Base-by-base conservation (phyloP, 2,113 vertebrate genomes). In the Pteronura brasiliensis region DNA sequence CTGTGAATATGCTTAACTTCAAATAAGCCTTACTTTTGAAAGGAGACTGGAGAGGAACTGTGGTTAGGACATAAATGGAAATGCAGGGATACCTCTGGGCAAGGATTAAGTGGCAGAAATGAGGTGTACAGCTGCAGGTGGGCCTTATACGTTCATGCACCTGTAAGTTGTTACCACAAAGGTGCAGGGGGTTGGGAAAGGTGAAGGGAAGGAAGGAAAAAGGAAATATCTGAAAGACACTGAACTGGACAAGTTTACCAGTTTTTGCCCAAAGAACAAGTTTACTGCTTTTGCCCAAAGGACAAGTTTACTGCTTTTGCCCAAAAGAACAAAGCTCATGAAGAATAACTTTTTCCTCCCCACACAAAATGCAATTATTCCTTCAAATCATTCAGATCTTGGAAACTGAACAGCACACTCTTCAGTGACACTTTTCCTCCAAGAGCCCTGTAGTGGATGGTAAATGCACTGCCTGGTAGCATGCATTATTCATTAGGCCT, bases 401-500 rank as follows among this genome's bases (percentile, higher is more conserved):
- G 57, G 93, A 97, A 95, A 90, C 39, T 81, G 88, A 79, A 95
- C 71, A 93, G 90, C 49, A 71, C 88, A 52, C 76, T 97, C 71
- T 74, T 7, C 4, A 80, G 15, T 59, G 94, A n/a, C 96, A 91
- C 80, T 84, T 49, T 83, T 52, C 88, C 88, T 90, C 74, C 21
- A 96, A 96, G 76, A 97, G 79, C 67, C 87, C 90, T 59, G 0
- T 1, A 8, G 21, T 52, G n/a, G 72, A 42, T 79, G 57, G 25
- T 77, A 89, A 83, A 76, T 8, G 11, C 57, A 5, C 6, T 55
- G 97, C 95, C n/a, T 0, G 36, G 84, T 93, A 96, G 21, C 21
- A 79, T 90, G 93, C 95, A 93, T 98, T 97, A 98, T 98, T 97
- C 97, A 97, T 93, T 61, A 84, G 80, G 31, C 55, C 63, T 95